phyloP scores from a whole-genome alignment of 2,113 vertebrate species.

The Guaruba guarouba region DNA sequence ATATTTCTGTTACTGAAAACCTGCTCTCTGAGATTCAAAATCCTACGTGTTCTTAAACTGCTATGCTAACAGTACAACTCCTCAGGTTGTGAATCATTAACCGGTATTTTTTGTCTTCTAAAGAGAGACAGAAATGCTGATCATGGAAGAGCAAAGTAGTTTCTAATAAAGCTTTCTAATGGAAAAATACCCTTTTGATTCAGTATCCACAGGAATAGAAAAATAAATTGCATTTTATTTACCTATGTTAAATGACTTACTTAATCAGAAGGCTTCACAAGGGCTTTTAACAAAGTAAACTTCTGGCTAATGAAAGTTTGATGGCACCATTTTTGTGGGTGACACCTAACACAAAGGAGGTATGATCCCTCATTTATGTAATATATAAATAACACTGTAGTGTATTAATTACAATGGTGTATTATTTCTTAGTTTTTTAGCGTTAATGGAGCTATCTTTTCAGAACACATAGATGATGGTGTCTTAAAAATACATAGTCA shows the following conservation, averaged over 20 bases:
- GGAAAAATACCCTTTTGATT: not conserved
- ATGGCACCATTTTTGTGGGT: not conserved
- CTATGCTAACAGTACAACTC: not conserved
- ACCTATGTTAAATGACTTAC: not conserved
- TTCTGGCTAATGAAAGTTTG: not conserved
- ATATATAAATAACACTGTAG: not conserved
- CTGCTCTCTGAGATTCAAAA: not conserved
- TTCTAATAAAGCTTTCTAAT: not conserved
- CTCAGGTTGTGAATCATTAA: constrained; percentile 49
- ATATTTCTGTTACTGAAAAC: constrained; percentile 1
- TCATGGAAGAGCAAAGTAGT: not conserved
- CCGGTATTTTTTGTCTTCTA: not conserved
- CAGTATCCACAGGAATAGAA: not conserved
- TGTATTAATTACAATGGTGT: not conserved
- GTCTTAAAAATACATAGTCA: not conserved
- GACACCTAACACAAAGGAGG: not conserved
- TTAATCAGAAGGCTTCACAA: not conserved
- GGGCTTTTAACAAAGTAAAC: constrained; percentile 9
- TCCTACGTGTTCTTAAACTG: not conserved
- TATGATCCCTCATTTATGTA: not conserved
- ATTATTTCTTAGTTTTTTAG: not conserved
- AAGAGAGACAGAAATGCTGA: not conserved
- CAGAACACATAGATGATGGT: not conserved
- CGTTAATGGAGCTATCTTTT: not conserved
- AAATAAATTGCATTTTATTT: not conserved